Evolutionary conservation across 2,888 invertebrate genomes (phyloP).

Genomic region (Eutolmus rufibarbis): DNA sequence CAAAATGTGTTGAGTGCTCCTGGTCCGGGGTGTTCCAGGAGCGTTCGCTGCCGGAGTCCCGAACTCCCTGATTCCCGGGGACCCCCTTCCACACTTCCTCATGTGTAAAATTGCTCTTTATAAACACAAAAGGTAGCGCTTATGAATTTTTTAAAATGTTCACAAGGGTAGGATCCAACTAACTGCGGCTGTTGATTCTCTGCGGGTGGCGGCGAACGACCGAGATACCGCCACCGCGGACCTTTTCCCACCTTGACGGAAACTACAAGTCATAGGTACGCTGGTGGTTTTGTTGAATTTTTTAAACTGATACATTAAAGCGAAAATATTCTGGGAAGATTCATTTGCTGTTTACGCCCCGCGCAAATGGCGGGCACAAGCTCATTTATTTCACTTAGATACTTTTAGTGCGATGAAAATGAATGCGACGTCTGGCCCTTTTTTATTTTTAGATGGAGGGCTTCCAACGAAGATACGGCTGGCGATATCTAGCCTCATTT

Average conservation of each 20-base stretch:
- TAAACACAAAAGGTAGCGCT: constrained; percentile 27
- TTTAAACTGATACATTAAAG: background rate
- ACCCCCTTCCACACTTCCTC: background rate
- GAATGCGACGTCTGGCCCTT: background rate
- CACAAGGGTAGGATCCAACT: constrained; percentile 10
- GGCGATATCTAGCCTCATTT: background rate
- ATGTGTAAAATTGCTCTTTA: constrained; percentile 35
- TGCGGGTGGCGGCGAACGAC: background rate
- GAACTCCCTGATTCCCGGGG: background rate
- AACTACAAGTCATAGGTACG: background rate
- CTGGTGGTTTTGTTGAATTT: background rate
- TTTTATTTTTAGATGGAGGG: background rate
- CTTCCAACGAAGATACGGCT: background rate
- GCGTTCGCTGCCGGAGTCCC: background rate
- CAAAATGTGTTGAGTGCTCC: constrained; percentile 7
- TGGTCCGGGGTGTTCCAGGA: background rate
- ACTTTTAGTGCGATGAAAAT: constrained; percentile 2
- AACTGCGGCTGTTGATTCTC: background rate
- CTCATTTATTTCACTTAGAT: background rate
- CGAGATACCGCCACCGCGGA: background rate
- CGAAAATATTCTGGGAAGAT: background rate
- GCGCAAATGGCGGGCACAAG: background rate
- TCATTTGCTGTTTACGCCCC: background rate
- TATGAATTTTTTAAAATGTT: constrained; percentile 29
- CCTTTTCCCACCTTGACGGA: background rate